These are phyloP conservation scores for Lumbricus terrestris DNA, from an alignment of 2,888 invertebrate species.

Conservation along the genomic window DNA sequence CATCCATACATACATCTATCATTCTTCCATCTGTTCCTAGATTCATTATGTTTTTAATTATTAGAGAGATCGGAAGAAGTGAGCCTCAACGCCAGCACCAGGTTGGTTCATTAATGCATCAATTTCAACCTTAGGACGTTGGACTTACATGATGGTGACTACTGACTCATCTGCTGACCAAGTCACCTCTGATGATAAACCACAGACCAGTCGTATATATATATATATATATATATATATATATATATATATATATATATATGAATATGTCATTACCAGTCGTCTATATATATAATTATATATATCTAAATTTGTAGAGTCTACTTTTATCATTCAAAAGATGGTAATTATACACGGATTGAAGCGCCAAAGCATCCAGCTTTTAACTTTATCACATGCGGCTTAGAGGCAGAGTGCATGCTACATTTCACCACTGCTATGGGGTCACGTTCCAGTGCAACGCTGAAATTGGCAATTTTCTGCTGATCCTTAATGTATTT, in stretches of 20 bases:
- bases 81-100: neutral
- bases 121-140: neutral
- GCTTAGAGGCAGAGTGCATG: neutral
- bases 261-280: too few species aligned
- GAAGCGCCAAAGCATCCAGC: neutral
- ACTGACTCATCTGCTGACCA: neutral
- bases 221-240: too few species aligned
- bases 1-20: neutral
- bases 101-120: neutral
- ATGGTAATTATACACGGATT: neutral
- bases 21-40: neutral
- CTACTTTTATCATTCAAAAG: neutral
- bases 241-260: too few species aligned
- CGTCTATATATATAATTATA: too few species aligned
- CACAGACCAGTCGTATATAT: too few species aligned
- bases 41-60: neutral
- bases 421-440: neutral
- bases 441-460: neutral
- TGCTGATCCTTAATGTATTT: neutral
- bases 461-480: neutral
- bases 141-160: too few species aligned
- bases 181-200: neutral
- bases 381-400: neutral
- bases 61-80: constrained; percentile 14
- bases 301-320: neutral